These are phyloP conservation scores for Agrilus biguttatus DNA, from an alignment of 2,888 invertebrate species.

Conservation along the genomic window DNA sequence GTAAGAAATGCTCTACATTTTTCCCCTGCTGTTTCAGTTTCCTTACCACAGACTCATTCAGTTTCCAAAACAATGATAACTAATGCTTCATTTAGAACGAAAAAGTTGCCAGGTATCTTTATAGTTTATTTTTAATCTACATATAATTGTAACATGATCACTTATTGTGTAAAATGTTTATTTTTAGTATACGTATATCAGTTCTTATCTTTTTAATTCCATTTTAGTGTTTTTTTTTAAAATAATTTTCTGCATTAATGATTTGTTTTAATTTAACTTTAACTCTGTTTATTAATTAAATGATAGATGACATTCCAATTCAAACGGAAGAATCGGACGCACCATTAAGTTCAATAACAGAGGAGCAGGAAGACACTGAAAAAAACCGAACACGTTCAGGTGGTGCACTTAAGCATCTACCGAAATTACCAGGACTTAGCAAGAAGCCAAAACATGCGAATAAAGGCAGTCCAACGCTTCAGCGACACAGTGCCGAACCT, in stretches of 20 bases:
- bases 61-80: constrained; percentile 92
- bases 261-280: background rate
- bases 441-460: constrained; percentile 37
- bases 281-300: background rate
- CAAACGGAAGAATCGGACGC: constrained; percentile 54
- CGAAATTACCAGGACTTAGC: constrained; percentile 50
- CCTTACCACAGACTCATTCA: constrained; percentile 31
- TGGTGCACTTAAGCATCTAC: constrained; percentile 39
- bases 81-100: constrained; percentile 94
- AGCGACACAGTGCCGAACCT: constrained; percentile 14
- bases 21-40: constrained; percentile 22
- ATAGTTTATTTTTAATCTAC: no score
- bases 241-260: no score
- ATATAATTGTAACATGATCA: no score
- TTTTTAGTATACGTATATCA: no score
- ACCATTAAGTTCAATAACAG: constrained; percentile 51
- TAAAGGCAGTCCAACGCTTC: constrained; percentile 26
- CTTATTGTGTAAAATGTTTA: no score
- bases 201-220: no score
- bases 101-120: constrained; percentile 80
- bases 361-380: constrained; percentile 44
- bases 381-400: constrained; percentile 36
- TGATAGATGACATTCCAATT: constrained; percentile 75
- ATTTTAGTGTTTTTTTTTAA: no score
- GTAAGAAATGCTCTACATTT: constrained; percentile 69